Percentiles rank a stretch among this genome's conserved stretches.
These are phyloP conservation scores for Parascotia fuliginaria DNA, from an alignment of 2,888 invertebrate species.

Conservation along the genomic window DNA sequence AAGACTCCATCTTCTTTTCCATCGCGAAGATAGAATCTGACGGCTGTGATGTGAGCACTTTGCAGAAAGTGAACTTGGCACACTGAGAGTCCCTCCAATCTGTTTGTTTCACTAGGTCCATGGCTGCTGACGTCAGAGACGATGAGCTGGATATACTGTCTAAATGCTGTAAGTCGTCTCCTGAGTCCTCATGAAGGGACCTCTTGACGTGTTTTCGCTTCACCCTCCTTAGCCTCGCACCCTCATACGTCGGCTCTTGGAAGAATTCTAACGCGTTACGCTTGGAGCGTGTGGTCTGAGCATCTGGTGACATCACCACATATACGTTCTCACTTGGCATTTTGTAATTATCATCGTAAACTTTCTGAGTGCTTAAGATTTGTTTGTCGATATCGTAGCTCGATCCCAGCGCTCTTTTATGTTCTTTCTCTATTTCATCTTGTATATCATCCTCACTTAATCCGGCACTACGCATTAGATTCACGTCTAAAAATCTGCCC, in stretches of 20 bases:
- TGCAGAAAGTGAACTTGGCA: conserved; percentile 91
- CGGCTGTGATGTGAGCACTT: conserved; percentile 89
- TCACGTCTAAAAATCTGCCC: conserved; percentile 89
- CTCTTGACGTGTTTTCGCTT: conserved; percentile 65
- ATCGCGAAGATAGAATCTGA: conserved; percentile 89
- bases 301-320: conserved; percentile 80
- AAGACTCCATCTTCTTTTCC: conserved; percentile 92
- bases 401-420: conserved; percentile 81
- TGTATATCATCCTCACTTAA: conserved; percentile 68
- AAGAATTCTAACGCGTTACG: conserved; percentile 62
- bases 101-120: conserved; percentile 79
- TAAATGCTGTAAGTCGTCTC: conserved; percentile 74
- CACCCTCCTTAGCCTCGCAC: conserved; percentile 53
- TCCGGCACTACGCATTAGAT: conserved; percentile 85
- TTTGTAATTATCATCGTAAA: conserved; percentile 81
- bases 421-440: conserved; percentile 81
- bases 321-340: conserved; percentile 84
- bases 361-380: conserved; percentile 72
- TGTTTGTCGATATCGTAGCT: conserved; percentile 77
- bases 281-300: conserved; percentile 63
- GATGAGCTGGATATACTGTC: conserved; percentile 59
- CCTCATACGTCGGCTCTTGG: conserved; percentile 57
- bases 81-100: conserved; percentile 92
- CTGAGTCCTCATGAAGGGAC: conserved; percentile 69
- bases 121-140: conserved; percentile 71